Conservation (phyloP, 2,888 invertebrate genomes). For the Oscheius sp. region DNA sequence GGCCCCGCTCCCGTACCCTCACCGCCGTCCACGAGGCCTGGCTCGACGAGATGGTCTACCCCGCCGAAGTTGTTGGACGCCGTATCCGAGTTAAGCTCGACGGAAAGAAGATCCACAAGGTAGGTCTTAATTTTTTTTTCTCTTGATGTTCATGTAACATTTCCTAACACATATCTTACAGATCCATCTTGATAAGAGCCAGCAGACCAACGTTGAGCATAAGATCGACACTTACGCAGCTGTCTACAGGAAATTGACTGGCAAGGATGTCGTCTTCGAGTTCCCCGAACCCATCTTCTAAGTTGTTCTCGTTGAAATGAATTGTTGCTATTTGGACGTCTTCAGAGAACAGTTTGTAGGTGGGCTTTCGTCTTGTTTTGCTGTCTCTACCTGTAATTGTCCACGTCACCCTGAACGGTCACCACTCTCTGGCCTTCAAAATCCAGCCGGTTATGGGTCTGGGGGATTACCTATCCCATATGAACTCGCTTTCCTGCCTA, state of each 20-base stretch:
- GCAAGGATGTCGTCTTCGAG: slow-evolving; percentile 97
- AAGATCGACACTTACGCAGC: slow-evolving; percentile 95
- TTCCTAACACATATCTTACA: slow-evolving; percentile 28
- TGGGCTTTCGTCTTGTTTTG: background rate
- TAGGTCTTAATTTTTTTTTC: slow-evolving; percentile 5
- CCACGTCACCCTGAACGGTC: no score
- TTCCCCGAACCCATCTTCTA: slow-evolving; percentile 88
- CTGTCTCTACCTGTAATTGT: no score
- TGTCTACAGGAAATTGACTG: slow-evolving; percentile 98
- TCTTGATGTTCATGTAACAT: background rate
- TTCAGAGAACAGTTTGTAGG: background rate
- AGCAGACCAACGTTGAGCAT: slow-evolving; percentile 98
- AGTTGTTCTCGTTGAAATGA: slow-evolving; percentile 56
- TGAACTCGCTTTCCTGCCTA: no score
- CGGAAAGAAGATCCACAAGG: slow-evolving; percentile 92
- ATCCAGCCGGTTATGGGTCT: no score
- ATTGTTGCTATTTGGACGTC: slow-evolving; percentile 20
- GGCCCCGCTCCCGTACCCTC: slow-evolving; percentile 85
- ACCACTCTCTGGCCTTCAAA: no score
- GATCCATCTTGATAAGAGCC: slow-evolving; percentile 87
- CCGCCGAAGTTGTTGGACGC: slow-evolving; percentile 98
- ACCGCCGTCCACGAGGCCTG: slow-evolving; percentile 97
- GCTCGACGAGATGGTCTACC: slow-evolving; percentile 95
- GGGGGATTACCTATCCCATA: no score
- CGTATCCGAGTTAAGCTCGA: slow-evolving; percentile 94